Base-by-base conservation (phyloP, 1,140 invertebrate species). In the Cepaea nemoralis region DNA sequence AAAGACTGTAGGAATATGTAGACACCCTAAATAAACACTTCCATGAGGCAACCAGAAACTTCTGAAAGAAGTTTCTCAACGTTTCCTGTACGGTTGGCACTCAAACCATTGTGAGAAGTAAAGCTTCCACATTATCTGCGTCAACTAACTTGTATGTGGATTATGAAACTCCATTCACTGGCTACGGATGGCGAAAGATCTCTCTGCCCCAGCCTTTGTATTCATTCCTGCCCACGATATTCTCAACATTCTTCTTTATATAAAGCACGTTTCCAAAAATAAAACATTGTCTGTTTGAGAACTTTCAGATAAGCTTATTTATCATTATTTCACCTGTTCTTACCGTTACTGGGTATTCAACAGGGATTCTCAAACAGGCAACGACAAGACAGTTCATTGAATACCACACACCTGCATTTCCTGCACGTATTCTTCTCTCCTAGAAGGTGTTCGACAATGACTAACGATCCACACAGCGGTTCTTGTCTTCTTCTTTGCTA, bases 401-500 rank as follows among this genome's bases (percentile, higher is more conserved):
- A 14, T 55, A 19, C 16, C n/a, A 73, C 50, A 31, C 3, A 66
- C 48, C 55, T 63, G 27, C 75, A 77, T 77, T 82, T 94, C 87
- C 35, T 88, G 78, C 0, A 93, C 94, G 85, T 93, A 95, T 0
- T 88, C 55, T 83, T 93, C 90, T 33, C 95, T 89, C 2, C 88
- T 89, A 82, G 93, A 94, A 16, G 83, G 85, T 0, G 94, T 91
- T 0, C 86, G 8, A 85, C 95, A 95, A 85, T 95, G 94, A 24
- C 87, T 90, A 24, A 92, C 91, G 40, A 93, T 91, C 91, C 91
- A 92, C 5, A 91, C 91, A 22, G 87, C 88, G 48, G 83, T 84
- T 84, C 92, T 92, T 5, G 87, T 90, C 83, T 92, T 92, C 5
- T 88, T 88, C 5, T 70, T 66, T 6, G 87, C 85, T 42, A 86